Conservation (phyloP, 2,113 vertebrate genomes). For the Podarcis raffonei region DNA sequence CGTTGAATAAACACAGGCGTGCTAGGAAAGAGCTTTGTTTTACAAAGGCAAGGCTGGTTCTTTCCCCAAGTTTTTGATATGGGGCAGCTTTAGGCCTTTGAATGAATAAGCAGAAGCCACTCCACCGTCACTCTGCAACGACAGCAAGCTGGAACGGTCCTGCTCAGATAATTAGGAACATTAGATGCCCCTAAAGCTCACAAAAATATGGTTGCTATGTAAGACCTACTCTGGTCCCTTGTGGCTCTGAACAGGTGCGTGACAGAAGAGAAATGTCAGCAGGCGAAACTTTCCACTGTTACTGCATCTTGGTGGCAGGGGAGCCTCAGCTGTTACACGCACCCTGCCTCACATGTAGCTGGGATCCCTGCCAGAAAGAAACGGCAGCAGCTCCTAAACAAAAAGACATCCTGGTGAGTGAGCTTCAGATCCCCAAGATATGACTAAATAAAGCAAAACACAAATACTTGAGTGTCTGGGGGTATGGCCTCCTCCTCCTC, state of each 20-base stretch:
- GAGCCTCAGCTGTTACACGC: neutral
- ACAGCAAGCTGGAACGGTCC: too few relatives aligned
- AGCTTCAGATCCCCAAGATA: neutral
- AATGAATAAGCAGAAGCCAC: neutral
- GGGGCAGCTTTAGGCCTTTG: neutral
- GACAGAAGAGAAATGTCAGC: neutral
- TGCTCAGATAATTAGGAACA: neutral
- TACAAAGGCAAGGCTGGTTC: neutral
- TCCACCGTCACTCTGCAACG: neutral
- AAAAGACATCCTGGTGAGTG: too few relatives aligned
- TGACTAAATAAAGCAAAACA: neutral
- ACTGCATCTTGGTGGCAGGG: neutral
- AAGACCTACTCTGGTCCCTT: neutral
- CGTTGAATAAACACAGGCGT: neutral
- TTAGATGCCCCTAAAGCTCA: slow-evolving; percentile 35
- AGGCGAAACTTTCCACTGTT: neutral
- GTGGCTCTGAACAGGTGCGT: neutral
- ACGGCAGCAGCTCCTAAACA: neutral
- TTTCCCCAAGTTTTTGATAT: neutral
- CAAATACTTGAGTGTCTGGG: neutral
- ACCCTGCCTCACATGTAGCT: neutral
- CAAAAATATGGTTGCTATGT: slow-evolving; percentile 11
- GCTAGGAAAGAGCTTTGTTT: neutral
- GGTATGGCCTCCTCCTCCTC: neutral
- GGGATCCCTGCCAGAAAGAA: neutral